phyloP scores from a whole-genome alignment of 2,888 invertebrate genomes.

The Gonocerus acuteangulatus region DNA sequence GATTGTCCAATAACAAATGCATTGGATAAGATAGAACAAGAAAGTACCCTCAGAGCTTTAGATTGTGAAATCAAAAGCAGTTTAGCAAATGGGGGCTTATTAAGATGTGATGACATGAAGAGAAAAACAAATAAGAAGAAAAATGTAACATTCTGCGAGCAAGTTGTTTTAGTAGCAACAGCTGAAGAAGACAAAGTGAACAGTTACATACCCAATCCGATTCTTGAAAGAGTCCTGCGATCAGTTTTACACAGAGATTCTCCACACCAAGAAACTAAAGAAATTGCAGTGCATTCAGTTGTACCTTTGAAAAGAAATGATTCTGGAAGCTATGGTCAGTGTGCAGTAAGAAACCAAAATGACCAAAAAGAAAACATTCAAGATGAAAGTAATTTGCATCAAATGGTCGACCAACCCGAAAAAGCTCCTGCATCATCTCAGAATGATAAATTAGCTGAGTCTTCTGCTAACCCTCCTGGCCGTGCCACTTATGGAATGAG shows the following conservation, averaged over 20 bases:
- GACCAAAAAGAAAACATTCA: conserved; percentile 24
- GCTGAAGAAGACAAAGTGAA: conserved; percentile 88
- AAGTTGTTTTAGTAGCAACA: conserved; percentile 85
- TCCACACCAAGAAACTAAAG: conserved; percentile 45
- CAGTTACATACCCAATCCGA: conserved; percentile 83
- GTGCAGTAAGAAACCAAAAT: conserved; percentile 35
- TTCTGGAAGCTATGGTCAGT: conserved; percentile 44
- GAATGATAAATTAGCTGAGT: background rate
- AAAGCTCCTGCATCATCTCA: background rate
- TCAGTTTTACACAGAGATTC: conserved; percentile 69
- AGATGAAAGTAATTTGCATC: background rate
- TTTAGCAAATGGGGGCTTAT: conserved; percentile 19
- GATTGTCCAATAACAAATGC: conserved; percentile 6
- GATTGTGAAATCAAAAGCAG: conserved; percentile 31
- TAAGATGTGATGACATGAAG: conserved; percentile 37
- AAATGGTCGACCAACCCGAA: background rate
- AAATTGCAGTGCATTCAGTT: conserved; percentile 40
- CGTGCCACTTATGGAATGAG: conserved; percentile 12
- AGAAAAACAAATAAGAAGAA: conserved; percentile 71
- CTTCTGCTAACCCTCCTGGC: background rate
- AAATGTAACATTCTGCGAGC: conserved; percentile 90
- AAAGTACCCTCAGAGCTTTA: background rate
- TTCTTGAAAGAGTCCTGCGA: conserved; percentile 74
- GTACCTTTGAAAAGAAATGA: conserved; percentile 40
- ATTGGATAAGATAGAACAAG: conserved; percentile 19